A percentile compares a stretch with the other conserved stretches of the same genome.
phyloP scores from a whole-genome alignment of 2,113 vertebrate genomes.

The Erinaceus europaeus region DNA sequence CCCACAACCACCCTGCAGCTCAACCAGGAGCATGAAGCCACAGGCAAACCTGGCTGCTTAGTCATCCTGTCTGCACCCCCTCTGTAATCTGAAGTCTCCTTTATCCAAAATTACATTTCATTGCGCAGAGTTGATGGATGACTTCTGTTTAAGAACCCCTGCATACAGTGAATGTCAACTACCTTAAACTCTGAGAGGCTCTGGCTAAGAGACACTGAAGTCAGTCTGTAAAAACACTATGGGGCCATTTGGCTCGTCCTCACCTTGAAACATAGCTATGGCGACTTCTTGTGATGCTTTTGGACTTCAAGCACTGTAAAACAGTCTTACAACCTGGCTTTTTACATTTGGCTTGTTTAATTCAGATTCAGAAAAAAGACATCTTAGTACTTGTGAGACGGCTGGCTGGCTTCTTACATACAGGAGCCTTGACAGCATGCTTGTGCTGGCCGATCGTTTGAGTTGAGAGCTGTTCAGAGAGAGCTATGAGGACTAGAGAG shows the following conservation, averaged over 20 bases:
- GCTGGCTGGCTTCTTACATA: not conserved
- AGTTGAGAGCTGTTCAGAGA: not conserved
- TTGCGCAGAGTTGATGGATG: not conserved
- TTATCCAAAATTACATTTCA: not conserved
- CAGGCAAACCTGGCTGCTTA: not conserved
- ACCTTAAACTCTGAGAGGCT: not conserved
- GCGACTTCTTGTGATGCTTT: not conserved
- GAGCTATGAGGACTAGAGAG: not conserved
- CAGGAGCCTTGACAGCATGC: fast-evolving
- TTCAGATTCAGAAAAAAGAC: not conserved
- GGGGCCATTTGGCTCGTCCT: not conserved
- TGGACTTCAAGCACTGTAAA: not conserved
- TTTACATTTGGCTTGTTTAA: not conserved
- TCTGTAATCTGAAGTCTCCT: not conserved
- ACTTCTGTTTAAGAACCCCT: not conserved
- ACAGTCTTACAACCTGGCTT: not conserved
- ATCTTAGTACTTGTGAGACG: not conserved
- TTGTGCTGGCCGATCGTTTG: not conserved
- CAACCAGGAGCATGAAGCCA: fast-evolving
- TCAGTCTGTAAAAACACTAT: not conserved
- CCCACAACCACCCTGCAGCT: not conserved
- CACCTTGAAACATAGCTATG: not conserved
- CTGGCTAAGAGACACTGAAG: not conserved
- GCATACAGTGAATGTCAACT: not conserved
- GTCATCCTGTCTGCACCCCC: not conserved